Conservation (phyloP, 1,140 invertebrate genomes). For the Drosophila funebris region DNA sequence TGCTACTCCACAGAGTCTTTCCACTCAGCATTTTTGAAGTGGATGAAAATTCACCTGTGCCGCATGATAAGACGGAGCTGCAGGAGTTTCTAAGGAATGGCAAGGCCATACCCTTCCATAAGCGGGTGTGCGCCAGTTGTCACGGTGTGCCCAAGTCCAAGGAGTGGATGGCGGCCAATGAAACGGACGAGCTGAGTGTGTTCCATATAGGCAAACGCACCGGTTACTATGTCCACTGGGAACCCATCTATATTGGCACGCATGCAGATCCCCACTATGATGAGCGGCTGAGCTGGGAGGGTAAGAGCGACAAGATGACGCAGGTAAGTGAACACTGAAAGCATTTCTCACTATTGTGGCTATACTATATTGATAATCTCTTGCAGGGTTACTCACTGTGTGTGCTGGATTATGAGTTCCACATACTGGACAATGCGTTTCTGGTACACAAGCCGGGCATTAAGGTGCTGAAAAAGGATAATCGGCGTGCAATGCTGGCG, state of each 20-base stretch:
- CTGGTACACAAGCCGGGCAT: slow-evolving; percentile 94
- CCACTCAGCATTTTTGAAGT: slow-evolving; percentile 83
- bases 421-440: slow-evolving; percentile 95
- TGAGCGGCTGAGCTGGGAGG: slow-evolving; percentile 94
- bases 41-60: slow-evolving; percentile 84
- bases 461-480: slow-evolving; percentile 91
- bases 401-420: slow-evolving; percentile 94
- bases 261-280: slow-evolving; percentile 95
- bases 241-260: slow-evolving; percentile 95
- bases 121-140: slow-evolving; percentile 93
- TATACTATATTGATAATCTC: slow-evolving; percentile 42
- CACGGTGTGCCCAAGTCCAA: slow-evolving; percentile 94
- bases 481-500: slow-evolving; percentile 89
- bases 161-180: slow-evolving; percentile 90
- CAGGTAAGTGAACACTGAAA: slow-evolving; percentile 86
- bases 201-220: slow-evolving; percentile 93
- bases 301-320: slow-evolving; percentile 96
- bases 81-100: slow-evolving; percentile 90
- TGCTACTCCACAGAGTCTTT: slow-evolving; percentile 63
- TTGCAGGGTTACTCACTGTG: slow-evolving; percentile 93
- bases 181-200: slow-evolving; percentile 89
- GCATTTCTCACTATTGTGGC: not conserved
- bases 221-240: slow-evolving; percentile 93
- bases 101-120: slow-evolving; percentile 95
- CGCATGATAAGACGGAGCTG: slow-evolving; percentile 90